Conservation (phyloP, 2,888 invertebrate genomes). For the Trichogramma dendrolimi region DNA sequence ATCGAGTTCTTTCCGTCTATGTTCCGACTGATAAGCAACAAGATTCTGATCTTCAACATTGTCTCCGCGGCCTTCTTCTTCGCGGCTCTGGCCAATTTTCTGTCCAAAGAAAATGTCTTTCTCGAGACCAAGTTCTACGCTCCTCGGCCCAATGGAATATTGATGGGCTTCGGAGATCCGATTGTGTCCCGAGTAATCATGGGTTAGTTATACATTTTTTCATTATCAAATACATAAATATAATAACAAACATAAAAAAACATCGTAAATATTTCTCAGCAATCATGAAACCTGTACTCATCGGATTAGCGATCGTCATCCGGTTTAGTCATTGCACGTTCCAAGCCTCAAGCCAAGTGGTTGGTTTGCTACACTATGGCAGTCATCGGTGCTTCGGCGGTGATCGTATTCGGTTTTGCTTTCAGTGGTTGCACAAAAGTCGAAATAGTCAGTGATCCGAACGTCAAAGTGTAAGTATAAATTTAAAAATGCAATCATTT, state of each 20-base stretch:
- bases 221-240: too few relatives aligned
- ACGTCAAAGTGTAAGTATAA: constrained; percentile 46
- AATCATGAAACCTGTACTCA: constrained; percentile 58
- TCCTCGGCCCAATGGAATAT: constrained; percentile 51
- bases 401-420: constrained; percentile 53
- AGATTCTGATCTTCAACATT: constrained; percentile 56
- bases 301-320: constrained; percentile 55
- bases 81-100: constrained; percentile 57
- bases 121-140: constrained; percentile 60
- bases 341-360: constrained; percentile 54
- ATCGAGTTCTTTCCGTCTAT: constrained; percentile 54
- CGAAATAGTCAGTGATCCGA: constrained; percentile 52
- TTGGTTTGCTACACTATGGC: constrained; percentile 56
- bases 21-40: constrained; percentile 56
- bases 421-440: constrained; percentile 55
- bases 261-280: constrained; percentile 37
- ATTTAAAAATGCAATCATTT: not conserved
- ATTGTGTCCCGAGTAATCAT: constrained; percentile 54
- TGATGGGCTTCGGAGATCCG: constrained; percentile 56
- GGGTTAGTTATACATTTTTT: not conserved
- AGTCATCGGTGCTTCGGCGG: constrained; percentile 50
- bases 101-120: constrained; percentile 56
- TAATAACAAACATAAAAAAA: not conserved
- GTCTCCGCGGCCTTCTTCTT: constrained; percentile 55
- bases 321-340: constrained; percentile 57